Base-by-base conservation (phyloP, 2,888 invertebrate species). In the Acrobeloides nanus region DNA sequence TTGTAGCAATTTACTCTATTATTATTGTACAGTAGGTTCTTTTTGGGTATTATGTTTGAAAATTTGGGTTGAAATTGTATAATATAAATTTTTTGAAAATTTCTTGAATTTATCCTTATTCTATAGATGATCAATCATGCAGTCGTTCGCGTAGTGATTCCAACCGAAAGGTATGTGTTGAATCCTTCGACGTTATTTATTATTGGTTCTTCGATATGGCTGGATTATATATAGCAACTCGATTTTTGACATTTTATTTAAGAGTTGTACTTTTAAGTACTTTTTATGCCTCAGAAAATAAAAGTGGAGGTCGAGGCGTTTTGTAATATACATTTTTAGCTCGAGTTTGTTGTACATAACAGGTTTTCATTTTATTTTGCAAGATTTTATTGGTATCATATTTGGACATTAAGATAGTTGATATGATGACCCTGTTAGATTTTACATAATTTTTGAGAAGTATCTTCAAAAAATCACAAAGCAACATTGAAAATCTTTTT, bases 91-190 rank as follows among this genome's bases (percentile, higher is more conserved):
- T 29, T 29, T 29, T 12, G 15, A 29, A 29, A 29, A 15, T 47
- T 12, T 31, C 27, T 45, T 46, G 32, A 12, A 23, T 48, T 48
- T 33, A n/a, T 21, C 38, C 25, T 26, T 49, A 24, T 50, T 39
- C 80, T 78, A 75, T 83, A 86, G 84, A 84, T 89, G 75, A 74
- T 93, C 75, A 81, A 83, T 74, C 87, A 87, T 76, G 86, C 89
- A 37, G 83, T 89, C 70, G 88, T 97, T 62, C 95, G 89, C 83
- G 95, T 97, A 66, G 89, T 93, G 64, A 86, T 92, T 75, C 95
- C 95, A 45, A 90, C 87, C 45, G 93, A 95, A 80, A 86, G 88
- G 89, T 89, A 82, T 71, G 65, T 27, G n/a, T 26, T 32, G 26
- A 26, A 18, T 10, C n/a, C n/a, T n/a, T n/a, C n/a, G n/a, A n/a